Conservation (phyloP, 1,140 invertebrate species). For the Euura lappo region DNA sequence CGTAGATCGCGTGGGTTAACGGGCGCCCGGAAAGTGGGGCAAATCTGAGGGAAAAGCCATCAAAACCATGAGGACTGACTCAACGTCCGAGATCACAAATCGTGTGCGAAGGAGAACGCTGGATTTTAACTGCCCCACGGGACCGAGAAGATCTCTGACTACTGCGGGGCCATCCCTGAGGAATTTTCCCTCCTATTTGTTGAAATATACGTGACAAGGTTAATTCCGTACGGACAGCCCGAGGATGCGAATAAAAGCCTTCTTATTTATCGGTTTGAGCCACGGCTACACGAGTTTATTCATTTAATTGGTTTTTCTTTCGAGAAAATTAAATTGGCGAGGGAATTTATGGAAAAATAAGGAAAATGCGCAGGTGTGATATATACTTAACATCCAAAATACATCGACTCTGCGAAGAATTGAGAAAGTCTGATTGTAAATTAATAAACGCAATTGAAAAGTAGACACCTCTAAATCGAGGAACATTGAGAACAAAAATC, state of each 20-base stretch:
- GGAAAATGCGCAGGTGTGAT: too few species aligned
- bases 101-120: not conserved
- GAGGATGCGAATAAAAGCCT: not conserved
- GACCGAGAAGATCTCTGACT: not conserved
- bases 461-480: too few species aligned
- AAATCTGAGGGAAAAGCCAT: slow-evolving; percentile 1
- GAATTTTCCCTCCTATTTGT: not conserved
- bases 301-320: too few species aligned
- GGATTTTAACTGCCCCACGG: not conserved
- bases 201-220: slow-evolving; percentile 5
- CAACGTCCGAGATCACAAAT: not conserved
- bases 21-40: not conserved
- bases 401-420: too few species aligned
- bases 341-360: too few species aligned
- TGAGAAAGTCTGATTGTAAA: too few species aligned
- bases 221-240: not conserved
- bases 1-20: not conserved
- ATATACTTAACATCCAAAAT: too few species aligned
- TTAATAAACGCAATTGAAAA: too few species aligned
- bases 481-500: too few species aligned
- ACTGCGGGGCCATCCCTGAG: not conserved
- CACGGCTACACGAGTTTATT: too few species aligned
- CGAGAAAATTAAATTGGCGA: too few species aligned
- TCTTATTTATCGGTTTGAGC: not conserved
- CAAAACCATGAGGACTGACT: not conserved